Percentiles rank a stretch among this genome's conserved stretches.
Evolutionary conservation across 2,888 invertebrate species (phyloP).

Genomic region (Tipula unca): DNA sequence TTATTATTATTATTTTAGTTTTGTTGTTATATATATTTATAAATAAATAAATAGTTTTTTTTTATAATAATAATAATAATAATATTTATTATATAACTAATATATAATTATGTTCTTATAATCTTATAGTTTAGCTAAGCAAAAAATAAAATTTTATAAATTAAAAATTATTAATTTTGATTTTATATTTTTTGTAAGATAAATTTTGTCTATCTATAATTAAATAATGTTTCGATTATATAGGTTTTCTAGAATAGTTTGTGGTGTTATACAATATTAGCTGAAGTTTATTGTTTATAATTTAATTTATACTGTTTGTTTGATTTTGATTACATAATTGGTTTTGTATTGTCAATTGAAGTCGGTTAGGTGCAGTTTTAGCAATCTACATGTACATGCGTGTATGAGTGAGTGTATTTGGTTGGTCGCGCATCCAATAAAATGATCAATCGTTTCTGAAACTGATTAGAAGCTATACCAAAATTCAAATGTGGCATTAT

Average conservation of each 20-base stretch:
- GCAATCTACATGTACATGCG: not conserved
- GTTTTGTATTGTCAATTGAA: not conserved
- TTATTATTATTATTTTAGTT: not conserved
- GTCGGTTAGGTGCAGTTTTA: not conserved
- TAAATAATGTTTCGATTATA: not conserved
- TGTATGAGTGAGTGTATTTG: not conserved
- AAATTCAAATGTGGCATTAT: too few relatives aligned
- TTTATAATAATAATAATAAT: not conserved
- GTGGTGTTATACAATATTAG: not conserved
- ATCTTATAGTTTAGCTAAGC: conserved; percentile 15
- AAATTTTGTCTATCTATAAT: conserved; percentile 16
- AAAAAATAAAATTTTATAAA: conserved; percentile 10
- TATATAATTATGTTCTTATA: not conserved
- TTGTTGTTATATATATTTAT: not conserved
- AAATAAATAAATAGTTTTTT: not conserved
- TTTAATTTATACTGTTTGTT: not conserved
- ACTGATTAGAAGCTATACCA: not conserved
- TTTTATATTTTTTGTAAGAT: not conserved
- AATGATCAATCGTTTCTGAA: not conserved
- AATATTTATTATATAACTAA: not conserved
- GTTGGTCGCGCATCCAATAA: not conserved
- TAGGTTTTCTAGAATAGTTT: not conserved
- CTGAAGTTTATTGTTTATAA: not conserved
- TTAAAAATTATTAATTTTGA: not conserved
- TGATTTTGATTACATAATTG: not conserved